Conservation (phyloP, 2,113 vertebrate species). For the Neogale vison region DNA sequence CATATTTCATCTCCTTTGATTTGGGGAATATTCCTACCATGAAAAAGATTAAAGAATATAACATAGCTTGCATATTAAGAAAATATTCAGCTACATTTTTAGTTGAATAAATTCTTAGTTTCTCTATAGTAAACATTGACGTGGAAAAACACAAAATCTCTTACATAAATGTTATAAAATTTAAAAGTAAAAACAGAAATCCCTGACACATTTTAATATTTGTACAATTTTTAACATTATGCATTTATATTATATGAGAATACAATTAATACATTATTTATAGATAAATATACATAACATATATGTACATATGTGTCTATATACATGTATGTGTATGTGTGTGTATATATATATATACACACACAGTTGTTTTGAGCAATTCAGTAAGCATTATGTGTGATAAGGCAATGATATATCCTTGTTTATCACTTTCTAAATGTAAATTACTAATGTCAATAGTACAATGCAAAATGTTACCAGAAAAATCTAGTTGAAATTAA, state of each 20-base stretch:
- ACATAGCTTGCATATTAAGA: not conserved
- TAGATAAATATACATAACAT: not conserved
- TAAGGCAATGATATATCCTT: not conserved
- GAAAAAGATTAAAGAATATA: not conserved
- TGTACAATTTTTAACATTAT: not conserved
- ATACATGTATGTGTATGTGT: too few species aligned
- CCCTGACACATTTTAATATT: not conserved
- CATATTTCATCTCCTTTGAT: not conserved
- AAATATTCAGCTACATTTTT: not conserved
- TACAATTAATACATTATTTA: not conserved
- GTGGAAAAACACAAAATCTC: not conserved
- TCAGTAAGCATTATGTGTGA: not conserved
- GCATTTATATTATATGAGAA: not conserved
- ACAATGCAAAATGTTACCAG: constrained; percentile 10
- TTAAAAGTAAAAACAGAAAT: not conserved
- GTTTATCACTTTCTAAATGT: constrained; percentile 1
- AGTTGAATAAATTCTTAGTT: not conserved
- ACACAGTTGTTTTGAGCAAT: not conserved
- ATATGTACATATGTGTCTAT: too few species aligned
- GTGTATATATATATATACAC: not conserved
- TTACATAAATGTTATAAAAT: not conserved
- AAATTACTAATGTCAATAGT: constrained; percentile 1
- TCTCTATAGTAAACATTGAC: not conserved
- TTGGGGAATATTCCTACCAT: not conserved
- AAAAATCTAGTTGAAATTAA: constrained; percentile 38